Evolutionary conservation across 92 coral and sea anemone genomes (phyloP), one percentile per base, ranked within the genome.

Genomic region (Chrysogorgia sp.): DNA sequence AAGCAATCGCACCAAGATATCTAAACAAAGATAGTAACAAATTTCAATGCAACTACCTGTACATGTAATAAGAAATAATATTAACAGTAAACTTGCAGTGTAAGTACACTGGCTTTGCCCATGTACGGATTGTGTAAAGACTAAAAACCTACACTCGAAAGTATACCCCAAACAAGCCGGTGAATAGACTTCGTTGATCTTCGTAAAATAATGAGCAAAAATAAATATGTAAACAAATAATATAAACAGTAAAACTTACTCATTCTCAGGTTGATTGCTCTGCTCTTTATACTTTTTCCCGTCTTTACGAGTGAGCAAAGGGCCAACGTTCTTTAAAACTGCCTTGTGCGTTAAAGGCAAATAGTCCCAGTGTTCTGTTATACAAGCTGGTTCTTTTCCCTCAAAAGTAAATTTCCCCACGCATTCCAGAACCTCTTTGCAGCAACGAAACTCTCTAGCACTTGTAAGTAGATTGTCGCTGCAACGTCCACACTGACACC

Each of bases 401-500:
- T 72, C 79, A 20, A 72, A 72, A 0, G 79, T 53, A 34, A 28
- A 72, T 55, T 72, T 72, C 22, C 79, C 79, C 32, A 53, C 2
- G 28, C 49, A 32, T 41, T 72, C 79, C 10, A 58, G 67, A 12
- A 80, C 43, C 53, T 80, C 77, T 56, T 49, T 49, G 76, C 83
- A 66, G 33, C 66, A 79, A 15, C 76, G 76, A 67, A 26, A 79
- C 64, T 79, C 83, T 43, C 75, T 35, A 20, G 76, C 75, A 66
- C 55, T 60, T 52, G 66, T 21, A 45, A 79, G 76, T 34, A 65
- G 67, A 15, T 79, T 60, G 23, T 41, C 66, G 48, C 55, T 43
- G 52, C 83, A 79, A 22, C 55, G 60, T 65, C 66, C 83, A 67
- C 83, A 79, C 15, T 52, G 29, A 74, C 83, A 79, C 76, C 83